Evolutionary conservation across 2,797 vertebrate species (phyloP), one percentile per base, ranked within the genome.

Genomic region (Falco concolor): DNA sequence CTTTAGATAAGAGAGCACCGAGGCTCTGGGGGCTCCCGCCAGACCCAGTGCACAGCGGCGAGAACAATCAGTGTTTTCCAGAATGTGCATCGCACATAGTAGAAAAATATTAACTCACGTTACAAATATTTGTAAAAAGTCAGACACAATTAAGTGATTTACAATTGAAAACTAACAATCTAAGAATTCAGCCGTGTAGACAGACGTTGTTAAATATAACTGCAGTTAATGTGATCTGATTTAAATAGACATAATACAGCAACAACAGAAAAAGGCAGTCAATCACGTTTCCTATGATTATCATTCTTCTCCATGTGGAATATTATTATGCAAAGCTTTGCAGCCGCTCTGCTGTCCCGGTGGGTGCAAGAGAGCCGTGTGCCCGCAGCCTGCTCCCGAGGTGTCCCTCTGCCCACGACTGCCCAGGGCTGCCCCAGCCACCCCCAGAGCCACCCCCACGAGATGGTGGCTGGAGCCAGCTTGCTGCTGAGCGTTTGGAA

Each of bases 51-150:
- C 18, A 38, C 67, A 60, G 72, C 64, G 63, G 38, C 5, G 8
- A 61, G 59, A 91, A 81, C 82, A 63, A 61, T 74, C 25, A 60
- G 3, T 7, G 81, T 91, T 73, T 86, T 79, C 90, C 67, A 89
- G 83, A 65, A 65, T 5, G 4, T 27, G 67, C 40, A 70, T 7
- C 0, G 0, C 72, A 53, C 3, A 8, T 69, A 94, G 87, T 36
- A 87, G 56, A 61, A 96, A 94, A 94, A 89, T 79, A 95, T 69
- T 94, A 96, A 83, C 67, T 70, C 56, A 23, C 0, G 0, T 64
- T 89, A 68, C 84, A 95, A 96, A 92, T 95, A 93, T 90, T 97
- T 97, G 90, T 87, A 61, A 79, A 56, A 87, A 89, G 44, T 70
- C 64, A 91, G 91, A 77, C 73, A 47, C 59, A 87, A 91, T 84